Conservation (phyloP, 2,797 vertebrate species). For the Falco rusticolus region DNA sequence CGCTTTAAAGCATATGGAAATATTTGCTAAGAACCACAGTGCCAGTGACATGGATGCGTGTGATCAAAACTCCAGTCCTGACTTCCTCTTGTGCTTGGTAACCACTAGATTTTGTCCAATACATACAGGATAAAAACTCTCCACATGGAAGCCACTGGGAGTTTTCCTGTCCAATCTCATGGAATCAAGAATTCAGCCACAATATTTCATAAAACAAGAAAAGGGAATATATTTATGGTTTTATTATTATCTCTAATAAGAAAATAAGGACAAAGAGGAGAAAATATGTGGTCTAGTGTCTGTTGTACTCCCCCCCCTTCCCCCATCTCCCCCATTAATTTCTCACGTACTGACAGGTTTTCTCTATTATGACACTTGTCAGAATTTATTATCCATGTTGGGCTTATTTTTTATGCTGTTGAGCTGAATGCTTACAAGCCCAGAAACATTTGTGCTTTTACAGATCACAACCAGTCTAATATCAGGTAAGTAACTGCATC, state of each 20-base stretch:
- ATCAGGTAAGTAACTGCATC: neutral
- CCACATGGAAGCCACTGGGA: neutral
- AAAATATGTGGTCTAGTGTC: neutral
- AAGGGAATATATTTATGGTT: neutral
- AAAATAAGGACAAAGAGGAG: neutral
- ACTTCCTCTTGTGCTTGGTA: neutral
- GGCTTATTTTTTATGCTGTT: neutral
- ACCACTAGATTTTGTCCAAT: neutral
- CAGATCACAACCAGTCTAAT: neutral
- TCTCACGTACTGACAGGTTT: neutral
- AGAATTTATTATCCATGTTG: neutral
- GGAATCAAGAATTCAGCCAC: neutral
- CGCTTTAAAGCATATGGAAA: neutral
- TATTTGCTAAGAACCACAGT: neutral
- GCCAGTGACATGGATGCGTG: accelerated
- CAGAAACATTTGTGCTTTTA: neutral
- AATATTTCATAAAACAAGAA: neutral
- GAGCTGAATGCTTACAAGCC: neutral
- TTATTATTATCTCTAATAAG: neutral
- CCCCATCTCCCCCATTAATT: too few species aligned
- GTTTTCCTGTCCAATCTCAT: neutral
- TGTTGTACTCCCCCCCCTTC: too few species aligned
- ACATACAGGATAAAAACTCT: neutral
- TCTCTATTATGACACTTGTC: neutral
- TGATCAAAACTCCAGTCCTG: neutral